Conservation (phyloP, 2,888 invertebrate species). For the Incurvaria masculella region DNA sequence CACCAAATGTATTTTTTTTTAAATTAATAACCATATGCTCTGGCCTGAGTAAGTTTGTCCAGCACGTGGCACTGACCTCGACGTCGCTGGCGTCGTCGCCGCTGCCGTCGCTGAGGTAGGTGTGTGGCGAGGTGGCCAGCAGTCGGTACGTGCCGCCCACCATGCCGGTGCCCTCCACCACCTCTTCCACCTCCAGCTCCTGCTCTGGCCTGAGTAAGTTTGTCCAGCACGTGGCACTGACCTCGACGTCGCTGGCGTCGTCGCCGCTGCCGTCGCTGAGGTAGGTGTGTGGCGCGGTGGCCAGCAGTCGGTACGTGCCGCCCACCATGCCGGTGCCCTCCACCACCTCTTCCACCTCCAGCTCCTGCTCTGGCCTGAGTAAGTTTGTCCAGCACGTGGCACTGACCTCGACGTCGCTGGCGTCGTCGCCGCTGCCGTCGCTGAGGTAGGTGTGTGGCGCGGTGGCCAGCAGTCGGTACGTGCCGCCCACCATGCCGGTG, state of each 20-base stretch:
- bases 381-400: conserved; percentile 1
- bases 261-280: conserved; percentile 31
- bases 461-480: conserved; percentile 41
- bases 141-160: conserved; percentile 45
- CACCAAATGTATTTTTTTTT: background rate
- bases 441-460: conserved; percentile 32
- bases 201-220: conserved; percentile 29
- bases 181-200: conserved; percentile 45
- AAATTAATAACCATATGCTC: too few relatives aligned
- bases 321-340: conserved; percentile 46
- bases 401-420: conserved; percentile 45
- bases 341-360: conserved; percentile 45
- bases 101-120: conserved; percentile 32
- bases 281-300: conserved; percentile 33
- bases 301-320: conserved; percentile 42
- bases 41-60: conserved; percentile 2
- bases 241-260: conserved; percentile 48
- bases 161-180: conserved; percentile 43
- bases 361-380: conserved; percentile 42
- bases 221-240: too few relatives aligned
- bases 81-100: conserved; percentile 43
- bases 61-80: conserved; percentile 38
- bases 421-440: conserved; percentile 33
- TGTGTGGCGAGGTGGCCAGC: conserved; percentile 35
- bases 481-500: conserved; percentile 44